Percentiles rank a stretch among this genome's conserved stretches.
These are phyloP conservation scores for Cossypha heuglini DNA, from an alignment of 2,797 vertebrate species.

Conservation along the genomic window DNA sequence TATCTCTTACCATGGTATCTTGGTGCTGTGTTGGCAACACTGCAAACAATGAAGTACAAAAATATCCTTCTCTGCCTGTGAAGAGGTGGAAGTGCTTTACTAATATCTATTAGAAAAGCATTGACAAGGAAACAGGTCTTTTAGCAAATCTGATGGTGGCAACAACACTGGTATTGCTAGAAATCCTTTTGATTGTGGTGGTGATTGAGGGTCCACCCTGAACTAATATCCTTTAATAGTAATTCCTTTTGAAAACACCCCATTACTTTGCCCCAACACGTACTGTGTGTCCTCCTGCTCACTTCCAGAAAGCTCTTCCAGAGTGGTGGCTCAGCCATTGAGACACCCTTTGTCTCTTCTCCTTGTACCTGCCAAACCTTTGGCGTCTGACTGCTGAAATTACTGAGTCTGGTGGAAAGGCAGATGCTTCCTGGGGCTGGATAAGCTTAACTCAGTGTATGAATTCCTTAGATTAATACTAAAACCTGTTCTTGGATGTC, in stretches of 20 bases:
- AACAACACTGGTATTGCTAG: not conserved
- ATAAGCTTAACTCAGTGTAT: not conserved
- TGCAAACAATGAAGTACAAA: not conserved
- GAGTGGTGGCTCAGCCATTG: not conserved
- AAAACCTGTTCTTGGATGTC: not conserved
- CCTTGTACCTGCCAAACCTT: not conserved
- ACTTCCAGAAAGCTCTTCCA: not conserved
- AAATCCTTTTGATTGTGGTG: not conserved
- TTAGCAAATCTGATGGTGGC: not conserved
- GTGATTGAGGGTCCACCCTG: not conserved
- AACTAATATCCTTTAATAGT: not conserved
- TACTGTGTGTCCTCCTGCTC: not conserved
- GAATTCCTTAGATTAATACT: not conserved
- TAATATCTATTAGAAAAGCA: not conserved
- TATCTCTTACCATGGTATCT: not conserved
- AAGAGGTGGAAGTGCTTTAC: not conserved
- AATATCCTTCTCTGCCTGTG: not conserved
- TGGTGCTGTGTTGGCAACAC: not conserved
- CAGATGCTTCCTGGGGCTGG: not conserved
- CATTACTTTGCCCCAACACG: not conserved
- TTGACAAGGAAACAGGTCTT: not conserved
- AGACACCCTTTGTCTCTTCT: not conserved
- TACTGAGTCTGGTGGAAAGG: not conserved
- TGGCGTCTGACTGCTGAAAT: not conserved
- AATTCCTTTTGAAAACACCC: not conserved